A percentile compares a stretch with the other conserved stretches of the same genome.
These are phyloP conservation scores for Neostethus bicornis DNA, from an alignment of 2,797 vertebrate species.

Conservation along the genomic window DNA sequence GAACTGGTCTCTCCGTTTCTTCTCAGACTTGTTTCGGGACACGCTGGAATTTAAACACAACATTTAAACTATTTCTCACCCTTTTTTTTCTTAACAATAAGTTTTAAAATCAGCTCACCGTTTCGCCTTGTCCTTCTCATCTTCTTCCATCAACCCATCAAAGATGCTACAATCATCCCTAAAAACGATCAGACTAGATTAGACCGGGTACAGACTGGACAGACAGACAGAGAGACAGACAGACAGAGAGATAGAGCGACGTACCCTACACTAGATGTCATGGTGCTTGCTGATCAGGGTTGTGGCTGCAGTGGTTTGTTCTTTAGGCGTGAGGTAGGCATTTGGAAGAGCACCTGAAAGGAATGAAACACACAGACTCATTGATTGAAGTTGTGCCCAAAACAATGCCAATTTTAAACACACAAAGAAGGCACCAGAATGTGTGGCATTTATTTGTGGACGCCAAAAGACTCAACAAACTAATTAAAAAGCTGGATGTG, in stretches of 20 bases:
- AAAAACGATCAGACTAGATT: too few relatives aligned
- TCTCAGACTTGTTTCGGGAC: constrained; percentile 98
- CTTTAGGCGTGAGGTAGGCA: constrained; percentile 97
- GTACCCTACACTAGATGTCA: constrained; percentile 98
- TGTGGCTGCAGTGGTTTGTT: constrained; percentile 90
- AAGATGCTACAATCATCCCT: constrained; percentile 98
- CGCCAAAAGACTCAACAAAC: too few relatives aligned
- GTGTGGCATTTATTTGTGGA: too few relatives aligned
- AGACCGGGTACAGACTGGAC: too few relatives aligned
- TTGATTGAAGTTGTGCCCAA: too few relatives aligned
- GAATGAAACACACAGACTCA: constrained; percentile 22
- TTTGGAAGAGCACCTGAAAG: constrained; percentile 87
- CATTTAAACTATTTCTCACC: neutral
- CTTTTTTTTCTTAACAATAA: too few relatives aligned
- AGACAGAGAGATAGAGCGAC: too few relatives aligned
- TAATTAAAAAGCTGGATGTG: too few relatives aligned
- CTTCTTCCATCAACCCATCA: constrained; percentile 98
- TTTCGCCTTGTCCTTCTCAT: constrained; percentile 99
- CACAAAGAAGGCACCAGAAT: too few relatives aligned
- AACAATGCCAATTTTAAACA: too few relatives aligned
- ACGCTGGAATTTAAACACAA: constrained; percentile 76
- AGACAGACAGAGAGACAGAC: too few relatives aligned
- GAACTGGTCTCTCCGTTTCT: constrained; percentile 98
- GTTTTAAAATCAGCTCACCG: constrained; percentile 76
- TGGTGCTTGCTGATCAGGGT: constrained; percentile 93